Evolutionary conservation across 2,797 vertebrate genomes (phyloP), one percentile per base, ranked within the genome.

Genomic region (Spizella passerina): DNA sequence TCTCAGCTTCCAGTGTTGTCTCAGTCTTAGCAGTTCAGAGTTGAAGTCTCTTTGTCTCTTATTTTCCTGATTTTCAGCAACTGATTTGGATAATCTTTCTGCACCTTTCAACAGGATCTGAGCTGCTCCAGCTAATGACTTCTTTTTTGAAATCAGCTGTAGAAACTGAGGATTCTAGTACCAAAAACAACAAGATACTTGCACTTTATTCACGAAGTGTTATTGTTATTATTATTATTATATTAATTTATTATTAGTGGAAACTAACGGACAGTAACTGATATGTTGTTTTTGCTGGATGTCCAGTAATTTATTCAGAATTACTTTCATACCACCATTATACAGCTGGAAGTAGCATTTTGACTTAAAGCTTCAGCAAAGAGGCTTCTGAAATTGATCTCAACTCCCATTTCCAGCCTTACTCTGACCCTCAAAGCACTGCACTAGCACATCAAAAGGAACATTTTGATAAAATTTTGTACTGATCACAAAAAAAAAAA

Each of bases 1-100:
- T 80, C 99, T 99, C 24, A 99, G 98, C 82, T 99, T 99, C 99
- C 99, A 99, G 93, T 99, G 99, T 2, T 99, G 99, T 36, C 99
- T 98, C 29, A 99, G 96, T 10, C 99, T 96, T 73, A 99, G 97
- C 60, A 99, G 98, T 82, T 99, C 99, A 1, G 99, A 99, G 95
- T 99, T 99, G 94, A 99, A 99, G 97, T 99, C 99, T 84, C 99
- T 97, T 96, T 99, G 99, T 27, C 99, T 96, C 73, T 99, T 98
- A 96, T 99, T 99, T 96, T 99, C 99, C 96, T 98, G 99, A 97
- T 98, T 99, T 98, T 99, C 99, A 0, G 99, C 97, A 13, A 99
- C 98, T 0, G 99, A 99, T 96, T 99, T 99, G 26, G 89, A 99
- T 91, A 99, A 98, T 59, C 99, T 99, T 96, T 99, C 99, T 2